A percentile compares a stretch with the other conserved stretches of the same genome.
Conservation (phyloP, 2,797 vertebrate genomes). For the Tachyglossus aculeatus region DNA sequence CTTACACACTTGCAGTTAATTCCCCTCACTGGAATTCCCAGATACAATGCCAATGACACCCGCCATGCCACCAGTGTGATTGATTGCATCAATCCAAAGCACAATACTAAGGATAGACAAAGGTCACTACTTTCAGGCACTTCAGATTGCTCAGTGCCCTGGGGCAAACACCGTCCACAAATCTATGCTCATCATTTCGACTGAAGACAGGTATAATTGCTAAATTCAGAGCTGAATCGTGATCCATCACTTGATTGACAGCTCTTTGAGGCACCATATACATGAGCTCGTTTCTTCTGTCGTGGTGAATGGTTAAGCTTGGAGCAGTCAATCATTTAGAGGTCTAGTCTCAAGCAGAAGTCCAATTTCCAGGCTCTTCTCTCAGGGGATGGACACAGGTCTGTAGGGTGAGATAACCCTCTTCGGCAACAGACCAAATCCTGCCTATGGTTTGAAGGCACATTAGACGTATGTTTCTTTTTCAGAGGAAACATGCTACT, state of each 20-base stretch:
- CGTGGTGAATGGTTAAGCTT: neutral
- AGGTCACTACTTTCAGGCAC: slow-evolving; percentile 6
- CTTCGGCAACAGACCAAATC: no score
- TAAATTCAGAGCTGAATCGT: neutral
- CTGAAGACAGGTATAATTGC: neutral
- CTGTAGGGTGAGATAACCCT: no score
- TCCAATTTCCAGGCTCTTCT: neutral
- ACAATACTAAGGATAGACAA: neutral
- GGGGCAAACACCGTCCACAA: neutral
- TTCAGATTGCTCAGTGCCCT: neutral
- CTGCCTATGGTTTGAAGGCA: no score
- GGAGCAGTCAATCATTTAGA: neutral
- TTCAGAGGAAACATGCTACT: no score
- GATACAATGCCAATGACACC: slow-evolving; percentile 9
- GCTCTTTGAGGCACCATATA: neutral
- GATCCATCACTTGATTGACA: neutral
- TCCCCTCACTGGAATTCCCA: neutral
- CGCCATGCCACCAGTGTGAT: slow-evolving; percentile 13
- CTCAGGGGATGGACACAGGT: neutral
- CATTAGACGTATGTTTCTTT: no score
- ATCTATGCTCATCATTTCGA: neutral
- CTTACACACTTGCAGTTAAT: no score
- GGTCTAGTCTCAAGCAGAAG: neutral
- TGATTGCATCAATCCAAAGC: slow-evolving; percentile 15
- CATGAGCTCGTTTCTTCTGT: neutral